Percentiles rank a stretch among this genome's conserved stretches.
phyloP scores from a whole-genome alignment of 2,113 vertebrate species.

The Coregonus clupeaformis region DNA sequence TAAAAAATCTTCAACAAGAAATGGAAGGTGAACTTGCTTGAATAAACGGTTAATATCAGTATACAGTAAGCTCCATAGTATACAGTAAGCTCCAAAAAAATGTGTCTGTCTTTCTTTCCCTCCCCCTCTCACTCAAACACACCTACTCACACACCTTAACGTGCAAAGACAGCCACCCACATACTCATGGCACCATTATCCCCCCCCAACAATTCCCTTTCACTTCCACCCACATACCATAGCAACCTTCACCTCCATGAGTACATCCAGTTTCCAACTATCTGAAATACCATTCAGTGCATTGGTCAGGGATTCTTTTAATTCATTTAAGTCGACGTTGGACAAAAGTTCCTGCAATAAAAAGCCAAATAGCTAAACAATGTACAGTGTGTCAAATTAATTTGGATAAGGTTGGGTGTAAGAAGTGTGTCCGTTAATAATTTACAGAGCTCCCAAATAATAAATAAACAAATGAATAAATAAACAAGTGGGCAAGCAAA shows the following conservation, averaged over 20 bases:
- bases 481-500: constrained; percentile 81
- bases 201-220: background rate
- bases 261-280: constrained; percentile 13
- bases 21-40: constrained; percentile 11
- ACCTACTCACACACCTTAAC: background rate
- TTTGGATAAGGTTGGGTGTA: constrained; percentile 45
- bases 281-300: constrained; percentile 9
- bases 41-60: background rate
- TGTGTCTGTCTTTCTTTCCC: background rate
- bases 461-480: constrained; percentile 81
- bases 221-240: background rate
- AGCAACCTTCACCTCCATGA: constrained; percentile 9
- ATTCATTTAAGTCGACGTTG: constrained; percentile 22
- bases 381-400: constrained; percentile 37
- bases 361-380: constrained; percentile 39
- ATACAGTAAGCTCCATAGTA: background rate
- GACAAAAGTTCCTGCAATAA: constrained; percentile 35
- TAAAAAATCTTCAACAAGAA: constrained; percentile 21
- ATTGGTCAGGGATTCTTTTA: constrained; percentile 13
- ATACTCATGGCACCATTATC: background rate
- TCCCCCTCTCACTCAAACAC: constrained; percentile 8
- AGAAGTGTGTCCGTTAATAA: constrained; percentile 67
- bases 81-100: background rate
- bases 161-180: background rate
- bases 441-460: constrained; percentile 75